Conservation (phyloP, 2,888 invertebrate genomes). For the Zhuqinia jingwanae region DNA sequence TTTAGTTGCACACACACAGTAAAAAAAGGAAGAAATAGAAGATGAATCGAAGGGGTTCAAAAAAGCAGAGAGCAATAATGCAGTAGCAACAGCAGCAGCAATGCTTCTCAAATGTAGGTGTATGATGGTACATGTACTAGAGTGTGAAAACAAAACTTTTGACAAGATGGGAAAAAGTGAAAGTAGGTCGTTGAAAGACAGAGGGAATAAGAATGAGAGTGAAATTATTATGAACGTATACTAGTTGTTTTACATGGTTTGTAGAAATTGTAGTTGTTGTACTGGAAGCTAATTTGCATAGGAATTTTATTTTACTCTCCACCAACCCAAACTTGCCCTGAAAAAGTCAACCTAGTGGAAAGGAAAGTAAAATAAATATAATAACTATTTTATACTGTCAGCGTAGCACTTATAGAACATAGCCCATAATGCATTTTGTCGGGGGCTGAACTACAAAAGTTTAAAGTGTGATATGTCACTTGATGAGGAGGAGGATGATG, state of each 20-base stretch:
- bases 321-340: background rate
- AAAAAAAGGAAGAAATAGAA: background rate
- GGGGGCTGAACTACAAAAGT: background rate
- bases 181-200: conserved; percentile 27
- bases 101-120: conserved; percentile 7
- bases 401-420: background rate
- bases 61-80: too few relatives aligned
- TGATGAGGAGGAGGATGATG: background rate
- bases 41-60: too few relatives aligned
- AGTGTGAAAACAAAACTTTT: conserved; percentile 36
- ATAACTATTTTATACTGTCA: background rate
- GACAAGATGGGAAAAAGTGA: conserved; percentile 14
- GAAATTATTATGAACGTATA: background rate
- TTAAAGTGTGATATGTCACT: background rate
- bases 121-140: conserved; percentile 29
- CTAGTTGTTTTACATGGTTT: background rate
- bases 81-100: too few relatives aligned
- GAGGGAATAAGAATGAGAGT: background rate
- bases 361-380: conserved; percentile 21
- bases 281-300: conserved; percentile 31
- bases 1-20: background rate
- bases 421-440: too few relatives aligned
- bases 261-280: background rate
- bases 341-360: conserved; percentile 14
- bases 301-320: conserved; percentile 19